phyloP scores from a whole-genome alignment of 2,888 invertebrate genomes.

The Erannis defoliaria region DNA sequence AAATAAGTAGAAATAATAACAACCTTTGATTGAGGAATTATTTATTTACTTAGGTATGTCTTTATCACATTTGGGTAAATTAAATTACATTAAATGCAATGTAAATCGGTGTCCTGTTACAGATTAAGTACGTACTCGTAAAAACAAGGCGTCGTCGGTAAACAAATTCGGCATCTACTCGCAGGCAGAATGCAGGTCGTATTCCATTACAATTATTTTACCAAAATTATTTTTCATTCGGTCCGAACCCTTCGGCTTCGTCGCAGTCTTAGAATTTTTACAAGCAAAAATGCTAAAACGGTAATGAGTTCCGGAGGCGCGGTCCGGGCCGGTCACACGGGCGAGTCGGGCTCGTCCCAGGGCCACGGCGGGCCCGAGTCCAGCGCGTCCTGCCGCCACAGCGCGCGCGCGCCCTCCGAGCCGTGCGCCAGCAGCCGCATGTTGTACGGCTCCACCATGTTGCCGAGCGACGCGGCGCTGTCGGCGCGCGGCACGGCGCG shows the following conservation, averaged over 20 bases:
- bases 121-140: conserved; percentile 53
- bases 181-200: background rate
- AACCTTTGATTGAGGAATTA: conserved; percentile 46
- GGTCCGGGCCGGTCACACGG: conserved; percentile 64
- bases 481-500: conserved; percentile 51
- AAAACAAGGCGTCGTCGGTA: conserved; percentile 18
- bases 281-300: conserved; percentile 29
- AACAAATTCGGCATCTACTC: conserved; percentile 8
- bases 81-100: conserved; percentile 70
- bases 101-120: conserved; percentile 53
- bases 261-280: conserved; percentile 14
- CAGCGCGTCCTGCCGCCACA: conserved; percentile 84
- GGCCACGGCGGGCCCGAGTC: conserved; percentile 81
- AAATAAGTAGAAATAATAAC: background rate
- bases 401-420: conserved; percentile 67
- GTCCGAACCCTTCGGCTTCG: conserved; percentile 31
- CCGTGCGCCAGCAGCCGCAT: conserved; percentile 75
- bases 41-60: conserved; percentile 60
- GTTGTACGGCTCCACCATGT: conserved; percentile 80
- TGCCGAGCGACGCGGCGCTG: conserved; percentile 67
- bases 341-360: conserved; percentile 82
- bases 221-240: conserved; percentile 11
- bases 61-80: conserved; percentile 70
- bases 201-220: background rate
- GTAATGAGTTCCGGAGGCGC: conserved; percentile 3